Evolutionary conservation across 2,113 vertebrate genomes (phyloP), one percentile per base, ranked within the genome.

Genomic region (Pelobates fuscus): DNA sequence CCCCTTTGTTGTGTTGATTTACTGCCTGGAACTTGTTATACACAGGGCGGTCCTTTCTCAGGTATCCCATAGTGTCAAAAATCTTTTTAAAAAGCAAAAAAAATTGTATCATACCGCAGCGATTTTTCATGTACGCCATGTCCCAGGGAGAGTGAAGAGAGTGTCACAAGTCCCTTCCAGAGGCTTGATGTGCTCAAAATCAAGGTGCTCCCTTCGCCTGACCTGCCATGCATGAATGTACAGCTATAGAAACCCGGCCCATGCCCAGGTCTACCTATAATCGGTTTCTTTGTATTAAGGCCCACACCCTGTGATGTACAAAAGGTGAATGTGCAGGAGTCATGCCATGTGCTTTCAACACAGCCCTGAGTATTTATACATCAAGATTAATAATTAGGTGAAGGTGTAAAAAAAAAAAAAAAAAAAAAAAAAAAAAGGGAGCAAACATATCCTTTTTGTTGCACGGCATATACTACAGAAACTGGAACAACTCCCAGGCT

Each of bases 401-500:
- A 32, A 54, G n/a, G 65, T 18, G 25, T 26, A 2, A n/a, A 20
- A 37, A 24, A 58, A 17, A 54, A 24, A 2, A n/a, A 20, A 37
- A 24, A 58, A 17, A 54, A n/a, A n/a, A n/a, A 24, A 2, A n/a
- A 20, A 37, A 24, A 58, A 17, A 54, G 3, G 8, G 15, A 52
- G 66, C 64, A 24, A 20, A 29, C 44, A n/a, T 29, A 15, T 32
- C 49, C 20, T 17, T 37, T 60, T 17, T 67, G 41, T 23, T 10
- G 18, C 12, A 32, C 26, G 7, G 23, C 49, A 27, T 63, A 8
- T 18, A 12, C n/a, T 66, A 58, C 32, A 74, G 25, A 58, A 66
- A 75, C 32, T 44, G 17, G 62, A 43, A 18, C 63, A 67, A 64
- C 71, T 75, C 71, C 71, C 71, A 75, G 24, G 71, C 58, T 46